These are phyloP conservation scores for Drosophila santomea DNA, from an alignment of 1,140 invertebrate species.

Conservation along the genomic window DNA sequence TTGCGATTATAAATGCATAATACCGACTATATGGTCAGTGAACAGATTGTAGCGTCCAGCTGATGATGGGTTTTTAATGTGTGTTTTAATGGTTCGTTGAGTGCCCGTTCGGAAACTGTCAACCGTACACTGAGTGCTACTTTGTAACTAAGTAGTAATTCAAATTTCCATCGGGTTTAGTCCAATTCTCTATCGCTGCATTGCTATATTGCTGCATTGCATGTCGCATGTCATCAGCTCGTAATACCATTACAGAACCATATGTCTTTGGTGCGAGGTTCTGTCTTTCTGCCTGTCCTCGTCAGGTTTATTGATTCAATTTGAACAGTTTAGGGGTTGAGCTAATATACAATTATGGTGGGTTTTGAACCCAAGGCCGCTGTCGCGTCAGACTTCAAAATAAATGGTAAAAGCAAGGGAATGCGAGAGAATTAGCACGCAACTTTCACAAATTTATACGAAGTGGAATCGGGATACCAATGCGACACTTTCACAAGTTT, in stretches of 20 bases:
- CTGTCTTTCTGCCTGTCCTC: background rate
- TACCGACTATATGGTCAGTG: constrained; percentile 21
- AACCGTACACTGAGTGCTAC: constrained; percentile 6
- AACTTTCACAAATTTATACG: too few relatives aligned
- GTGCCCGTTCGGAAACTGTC: background rate
- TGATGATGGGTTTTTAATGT: constrained; percentile 40
- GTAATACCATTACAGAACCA: constrained; percentile 9
- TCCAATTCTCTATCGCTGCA: constrained; percentile 6
- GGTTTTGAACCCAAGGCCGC: too few relatives aligned
- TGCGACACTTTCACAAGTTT: too few relatives aligned
- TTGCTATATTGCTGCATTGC: constrained; percentile 15
- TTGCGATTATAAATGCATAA: constrained; percentile 17
- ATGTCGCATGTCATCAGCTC: constrained; percentile 25
- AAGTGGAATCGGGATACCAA: too few relatives aligned
- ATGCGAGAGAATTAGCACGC: background rate
- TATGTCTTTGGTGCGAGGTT: background rate
- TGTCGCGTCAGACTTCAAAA: background rate
- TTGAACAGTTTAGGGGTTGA: background rate
- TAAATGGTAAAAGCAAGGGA: background rate
- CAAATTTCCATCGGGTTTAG: constrained; percentile 18
- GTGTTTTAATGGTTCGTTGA: constrained; percentile 60
- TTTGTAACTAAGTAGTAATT: constrained; percentile 9
- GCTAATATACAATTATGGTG: constrained; percentile 6
- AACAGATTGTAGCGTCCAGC: constrained; percentile 17
- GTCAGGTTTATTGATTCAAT: constrained; percentile 31